Base-by-base conservation (phyloP, 2,888 invertebrate species). In the Apamea epomidion region DNA sequence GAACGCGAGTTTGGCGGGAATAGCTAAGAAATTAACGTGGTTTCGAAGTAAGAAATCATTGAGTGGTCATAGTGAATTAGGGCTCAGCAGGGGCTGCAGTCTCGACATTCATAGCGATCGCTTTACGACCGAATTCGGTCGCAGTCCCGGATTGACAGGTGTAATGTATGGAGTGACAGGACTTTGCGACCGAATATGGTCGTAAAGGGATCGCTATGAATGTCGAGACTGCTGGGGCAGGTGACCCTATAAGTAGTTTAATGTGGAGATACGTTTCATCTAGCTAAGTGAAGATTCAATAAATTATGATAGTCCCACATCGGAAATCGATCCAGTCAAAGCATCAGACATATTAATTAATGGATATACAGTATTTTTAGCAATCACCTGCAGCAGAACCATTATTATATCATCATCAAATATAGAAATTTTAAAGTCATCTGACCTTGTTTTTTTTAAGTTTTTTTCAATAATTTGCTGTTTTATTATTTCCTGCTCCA, bases 391-490 rank as follows among this genome's bases (percentile, higher is more conserved):
- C 2, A 45, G 16, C 25, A 45, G 29, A 37, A 4, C 1, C 0
- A 45, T n/a, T 54, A 69, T 64, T 77, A 77, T 60, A 54, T 70
- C 77, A 71, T 54, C 58, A 21, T 12, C 51, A 60, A 45, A 3
- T 29, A 12, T 21, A 21, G 5, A 29, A 54, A 29, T 58, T 8
- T 37, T 6, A 16, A 54, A 78, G 14, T 1, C 16, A 62, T 62
- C n/a, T 64, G 29, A 71, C 71, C 67, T 80, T 80, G 51, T 42
- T 64, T 25, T 25, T 71, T 74, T 71, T 25, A 21, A 25, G 25
- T 25, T n/a, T 80, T 84, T 75, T 58, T 37, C 48, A 84, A 77
- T 77, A 72, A 29, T 74, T 58, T 8, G 54, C 16, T 45, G 48
- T 25, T 60, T 42, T 42, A 25, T 65, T 6, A 54, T 29, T 51